Evolutionary conservation across 2,888 invertebrate genomes (phyloP).

Genomic region (Drepanosiphum platanoidis): DNA sequence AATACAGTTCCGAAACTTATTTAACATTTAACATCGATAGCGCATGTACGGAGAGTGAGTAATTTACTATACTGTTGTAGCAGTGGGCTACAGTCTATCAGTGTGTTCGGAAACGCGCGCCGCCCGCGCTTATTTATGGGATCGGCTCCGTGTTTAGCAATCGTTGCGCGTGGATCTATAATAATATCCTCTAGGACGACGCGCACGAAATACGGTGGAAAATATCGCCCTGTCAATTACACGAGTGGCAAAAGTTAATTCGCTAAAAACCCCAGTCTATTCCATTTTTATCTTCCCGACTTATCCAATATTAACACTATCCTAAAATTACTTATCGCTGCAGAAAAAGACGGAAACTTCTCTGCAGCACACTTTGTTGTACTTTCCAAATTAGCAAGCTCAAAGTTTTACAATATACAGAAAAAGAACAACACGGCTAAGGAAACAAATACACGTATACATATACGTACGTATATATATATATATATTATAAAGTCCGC

Average conservation of each 20-base stretch:
- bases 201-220: background rate
- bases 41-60: background rate
- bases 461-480: too few species aligned
- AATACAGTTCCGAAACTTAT: background rate
- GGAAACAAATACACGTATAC: too few species aligned
- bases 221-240: background rate
- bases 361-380: conserved; percentile 30
- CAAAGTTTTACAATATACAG: conserved; percentile 15
- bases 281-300: conserved; percentile 6
- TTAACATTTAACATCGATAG: conserved; percentile 16
- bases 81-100: too few species aligned
- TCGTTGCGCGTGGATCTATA: background rate
- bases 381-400: conserved; percentile 34
- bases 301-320: conserved; percentile 21
- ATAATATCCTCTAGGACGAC: too few species aligned
- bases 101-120: too few species aligned
- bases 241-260: conserved; percentile 22
- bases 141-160: background rate
- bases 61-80: too few species aligned
- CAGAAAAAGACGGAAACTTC: conserved; percentile 12
- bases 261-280: conserved; percentile 15
- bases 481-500: too few species aligned
- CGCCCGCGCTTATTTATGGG: background rate
- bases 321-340: conserved; percentile 21
- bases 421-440: conserved; percentile 24